Conservation (phyloP, 2,888 invertebrate species). For the Ametastegia equiseti region DNA sequence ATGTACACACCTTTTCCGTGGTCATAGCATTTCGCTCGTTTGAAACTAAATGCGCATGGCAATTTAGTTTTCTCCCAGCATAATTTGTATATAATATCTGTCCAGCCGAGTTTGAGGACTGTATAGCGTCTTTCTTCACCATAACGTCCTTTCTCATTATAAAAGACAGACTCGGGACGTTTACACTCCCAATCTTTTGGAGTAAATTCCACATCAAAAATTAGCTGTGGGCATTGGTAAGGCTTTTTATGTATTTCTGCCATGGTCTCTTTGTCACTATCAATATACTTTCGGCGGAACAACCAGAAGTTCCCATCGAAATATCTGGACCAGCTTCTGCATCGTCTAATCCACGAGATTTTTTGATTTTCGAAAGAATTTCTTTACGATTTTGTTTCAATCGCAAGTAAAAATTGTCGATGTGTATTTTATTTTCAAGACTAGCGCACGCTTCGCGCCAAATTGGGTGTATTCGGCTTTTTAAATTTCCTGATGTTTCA, state of each 20-base stretch:
- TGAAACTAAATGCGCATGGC: constrained; percentile 4
- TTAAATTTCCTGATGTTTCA: not conserved
- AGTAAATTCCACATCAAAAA: not conserved
- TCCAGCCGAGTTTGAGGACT: not conserved
- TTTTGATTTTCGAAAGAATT: not conserved
- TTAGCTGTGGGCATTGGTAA: not conserved
- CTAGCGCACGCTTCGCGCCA: not conserved
- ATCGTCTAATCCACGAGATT: not conserved
- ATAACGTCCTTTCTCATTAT: not conserved
- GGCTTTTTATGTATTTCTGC: not conserved
- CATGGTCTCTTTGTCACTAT: not conserved
- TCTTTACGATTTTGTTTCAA: not conserved
- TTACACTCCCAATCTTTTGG: not conserved
- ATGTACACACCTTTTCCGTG: constrained; percentile 9
- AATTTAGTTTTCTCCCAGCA: constrained; percentile 1
- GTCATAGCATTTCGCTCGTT: not conserved
- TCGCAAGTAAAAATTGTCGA: not conserved
- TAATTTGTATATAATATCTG: not conserved
- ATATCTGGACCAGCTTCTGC: not conserved
- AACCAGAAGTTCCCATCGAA: not conserved
- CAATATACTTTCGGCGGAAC: not conserved
- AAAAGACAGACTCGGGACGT: not conserved
- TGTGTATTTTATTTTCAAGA: not conserved
- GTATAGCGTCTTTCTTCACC: not conserved
- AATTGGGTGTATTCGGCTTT: not conserved